phyloP scores from a whole-genome alignment of 2,113 vertebrate species.

The Cyphomyrus discorhynchus region DNA sequence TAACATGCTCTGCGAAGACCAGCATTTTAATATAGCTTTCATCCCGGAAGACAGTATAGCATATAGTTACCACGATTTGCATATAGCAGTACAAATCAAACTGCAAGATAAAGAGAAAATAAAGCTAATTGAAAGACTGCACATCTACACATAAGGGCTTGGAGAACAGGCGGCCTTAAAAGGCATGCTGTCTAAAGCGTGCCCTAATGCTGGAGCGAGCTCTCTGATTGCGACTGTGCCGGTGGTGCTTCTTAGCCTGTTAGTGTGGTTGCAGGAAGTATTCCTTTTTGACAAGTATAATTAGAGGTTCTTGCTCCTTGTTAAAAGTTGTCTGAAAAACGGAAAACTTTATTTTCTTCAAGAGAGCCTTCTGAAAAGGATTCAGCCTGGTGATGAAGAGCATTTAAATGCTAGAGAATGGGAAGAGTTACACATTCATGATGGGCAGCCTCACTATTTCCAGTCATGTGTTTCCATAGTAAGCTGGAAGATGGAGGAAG shows the following conservation, averaged over 20 bases:
- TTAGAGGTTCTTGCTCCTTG: not conserved
- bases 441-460: not conserved
- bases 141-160: not conserved
- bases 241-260: not conserved
- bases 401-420: not conserved
- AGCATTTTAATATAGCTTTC: not conserved
- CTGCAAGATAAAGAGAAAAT: not conserved
- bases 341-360: not conserved
- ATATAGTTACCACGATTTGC: not conserved
- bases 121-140: constrained; percentile 13
- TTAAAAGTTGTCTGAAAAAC: not conserved
- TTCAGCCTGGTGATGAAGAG: not conserved
- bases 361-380: not conserved
- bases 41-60: not conserved
- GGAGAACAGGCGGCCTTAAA: not conserved
- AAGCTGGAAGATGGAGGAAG: not conserved
- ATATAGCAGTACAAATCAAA: not conserved
- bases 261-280: not conserved
- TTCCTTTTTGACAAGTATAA: not conserved
- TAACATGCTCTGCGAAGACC: not conserved
- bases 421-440: not conserved
- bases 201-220: not conserved
- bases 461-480: not conserved
- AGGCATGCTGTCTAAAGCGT: not conserved
- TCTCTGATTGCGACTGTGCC: not conserved